Evolutionary conservation across 2,113 vertebrate genomes (phyloP), one percentile per base, ranked within the genome.

Genomic region (Propithecus coquereli): DNA sequence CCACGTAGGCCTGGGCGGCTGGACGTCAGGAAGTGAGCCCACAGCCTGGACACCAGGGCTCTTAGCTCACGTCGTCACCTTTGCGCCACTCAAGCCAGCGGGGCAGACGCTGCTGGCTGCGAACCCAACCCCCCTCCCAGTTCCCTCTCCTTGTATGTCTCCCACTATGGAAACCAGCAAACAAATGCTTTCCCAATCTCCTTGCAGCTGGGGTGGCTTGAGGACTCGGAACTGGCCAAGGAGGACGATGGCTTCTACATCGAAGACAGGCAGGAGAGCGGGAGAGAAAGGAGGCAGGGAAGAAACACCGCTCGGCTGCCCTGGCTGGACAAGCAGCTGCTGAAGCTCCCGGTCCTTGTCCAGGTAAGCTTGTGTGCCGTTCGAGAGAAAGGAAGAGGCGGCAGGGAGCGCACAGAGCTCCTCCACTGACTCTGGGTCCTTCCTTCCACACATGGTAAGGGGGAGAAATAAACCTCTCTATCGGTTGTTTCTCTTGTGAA

Each of bases 51-150:
- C 13, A 4, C 61, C 50, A 40, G 27, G 22, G 23, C 8, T 37
- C 40, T 25, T 9, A 1, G 22, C 43, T 5, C 20, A 11, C 5
- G 8, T 2, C 0, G 2, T 23, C 6, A 2, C 0, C 0, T 1
- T 8, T 27, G 50, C 30, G 32, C 17, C 73, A 30, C 10, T 40
- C 3, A 47, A 32, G 45, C 9, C 17, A 14, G 5, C 9, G 37
- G 54, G 63, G 10, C 14, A 14, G 59, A 20, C n/a, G 1, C 50
- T 14, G 27, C 11, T 1, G 32, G 23, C 23, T 2, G 6, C 40
- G 34, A 2, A 30, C 40, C 66, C 40, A 0, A 0, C 27, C 52
- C 8, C 34, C 17, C 13, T 30, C 47, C 34, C 77, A 9, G 2
- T 1, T 2, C 13, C 40, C 6, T 54, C 2, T 76, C 27, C 45